These are phyloP conservation scores for Neodiprion pinetum DNA, from an alignment of 1,140 invertebrate genomes.

Conservation along the genomic window DNA sequence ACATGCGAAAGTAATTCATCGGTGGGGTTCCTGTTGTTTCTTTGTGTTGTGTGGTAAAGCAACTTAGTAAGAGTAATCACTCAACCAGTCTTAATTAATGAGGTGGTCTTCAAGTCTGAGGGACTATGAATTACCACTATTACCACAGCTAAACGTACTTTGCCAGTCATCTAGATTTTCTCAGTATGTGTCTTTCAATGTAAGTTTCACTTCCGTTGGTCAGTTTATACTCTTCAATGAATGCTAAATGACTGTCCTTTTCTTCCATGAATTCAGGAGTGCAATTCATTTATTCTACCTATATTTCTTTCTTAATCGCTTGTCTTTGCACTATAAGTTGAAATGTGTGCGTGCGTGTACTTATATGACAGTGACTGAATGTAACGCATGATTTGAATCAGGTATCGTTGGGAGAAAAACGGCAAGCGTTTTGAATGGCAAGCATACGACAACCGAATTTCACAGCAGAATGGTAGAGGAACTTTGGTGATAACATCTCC, in stretches of 20 bases:
- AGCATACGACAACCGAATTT: slow-evolving; percentile 91
- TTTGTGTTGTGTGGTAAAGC: slow-evolving; percentile 42
- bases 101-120: slow-evolving; percentile 58
- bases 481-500: slow-evolving; percentile 90
- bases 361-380: not conserved
- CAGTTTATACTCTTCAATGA: not conserved
- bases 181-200: not conserved
- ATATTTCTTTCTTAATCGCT: not conserved
- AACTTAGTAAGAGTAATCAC: not conserved
- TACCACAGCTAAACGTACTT: slow-evolving; percentile 38
- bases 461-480: slow-evolving; percentile 89
- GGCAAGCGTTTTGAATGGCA: slow-evolving; percentile 90
- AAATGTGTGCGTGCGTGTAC: not conserved
- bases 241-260: not conserved
- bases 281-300: not conserved
- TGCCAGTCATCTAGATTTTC: slow-evolving; percentile 30
- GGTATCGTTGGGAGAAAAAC: slow-evolving; percentile 96
- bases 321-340: no score
- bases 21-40: slow-evolving; percentile 33
- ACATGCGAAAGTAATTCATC: slow-evolving; percentile 8
- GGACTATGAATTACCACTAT: slow-evolving; percentile 53
- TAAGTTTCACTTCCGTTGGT: no score
- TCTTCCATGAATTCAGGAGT: not conserved
- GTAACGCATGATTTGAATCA: slow-evolving; percentile 56
- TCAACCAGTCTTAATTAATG: slow-evolving; percentile 61